A percentile compares a stretch with the other conserved stretches of the same genome.
Evolutionary conservation across 2,797 vertebrate genomes (phyloP).

Genomic region (Novumbra hubbsi): DNA sequence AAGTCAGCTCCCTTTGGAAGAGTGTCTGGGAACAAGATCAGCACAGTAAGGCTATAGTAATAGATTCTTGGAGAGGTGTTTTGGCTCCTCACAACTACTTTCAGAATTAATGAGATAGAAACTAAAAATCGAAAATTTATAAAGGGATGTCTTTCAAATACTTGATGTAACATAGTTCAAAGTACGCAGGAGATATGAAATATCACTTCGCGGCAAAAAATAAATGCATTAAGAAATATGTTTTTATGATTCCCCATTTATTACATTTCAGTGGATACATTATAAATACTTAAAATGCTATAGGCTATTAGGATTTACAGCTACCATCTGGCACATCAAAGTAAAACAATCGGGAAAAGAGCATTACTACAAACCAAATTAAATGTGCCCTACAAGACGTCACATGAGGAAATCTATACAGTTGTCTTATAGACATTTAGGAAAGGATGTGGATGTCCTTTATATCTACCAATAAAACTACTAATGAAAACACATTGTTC

Average conservation of each 20-base stretch:
- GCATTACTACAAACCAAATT: slow-evolving; percentile 64
- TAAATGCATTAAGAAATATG: slow-evolving; percentile 39
- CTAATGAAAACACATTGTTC: slow-evolving; percentile 60
- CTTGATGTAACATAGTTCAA: not conserved
- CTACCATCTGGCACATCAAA: slow-evolving; percentile 56
- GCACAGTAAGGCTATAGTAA: no score
- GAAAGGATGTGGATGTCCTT: slow-evolving; percentile 50
- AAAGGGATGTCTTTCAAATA: not conserved
- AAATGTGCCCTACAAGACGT: slow-evolving; percentile 55
- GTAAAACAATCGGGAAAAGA: slow-evolving; percentile 45
- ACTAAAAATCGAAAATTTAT: no score
- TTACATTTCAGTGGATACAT: slow-evolving; percentile 68
- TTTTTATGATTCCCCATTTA: slow-evolving; percentile 60
- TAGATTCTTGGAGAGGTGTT: no score
- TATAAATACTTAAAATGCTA: slow-evolving; percentile 65
- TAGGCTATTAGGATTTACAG: slow-evolving; percentile 52
- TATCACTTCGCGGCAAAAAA: slow-evolving; percentile 11
- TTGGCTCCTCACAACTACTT: no score
- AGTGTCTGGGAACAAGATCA: no score
- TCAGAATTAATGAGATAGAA: no score
- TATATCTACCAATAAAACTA: slow-evolving; percentile 48
- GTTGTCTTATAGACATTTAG: slow-evolving; percentile 58
- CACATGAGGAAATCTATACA: slow-evolving; percentile 58
- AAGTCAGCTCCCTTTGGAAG: no score
- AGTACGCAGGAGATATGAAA: not conserved